Conservation (phyloP, 2,888 invertebrate species). For the Diogma glabrata region DNA sequence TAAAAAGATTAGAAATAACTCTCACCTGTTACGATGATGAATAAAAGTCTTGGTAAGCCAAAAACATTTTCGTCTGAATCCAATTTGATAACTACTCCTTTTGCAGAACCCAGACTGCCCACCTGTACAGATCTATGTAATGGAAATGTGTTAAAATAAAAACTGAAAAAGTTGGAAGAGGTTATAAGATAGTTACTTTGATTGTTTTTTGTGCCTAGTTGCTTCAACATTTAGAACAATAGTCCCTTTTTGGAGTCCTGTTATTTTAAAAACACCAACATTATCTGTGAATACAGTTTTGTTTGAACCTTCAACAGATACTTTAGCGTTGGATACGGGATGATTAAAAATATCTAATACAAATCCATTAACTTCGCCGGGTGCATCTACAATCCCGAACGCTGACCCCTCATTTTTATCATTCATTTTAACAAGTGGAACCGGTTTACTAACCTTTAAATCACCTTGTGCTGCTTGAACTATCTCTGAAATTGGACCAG, state of each 20-base stretch:
- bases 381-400: not conserved
- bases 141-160: not conserved
- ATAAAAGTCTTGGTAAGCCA: slow-evolving; percentile 64
- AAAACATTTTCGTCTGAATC: slow-evolving; percentile 53
- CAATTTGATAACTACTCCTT: slow-evolving; percentile 55
- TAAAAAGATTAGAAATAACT: too few relatives aligned
- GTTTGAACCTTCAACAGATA: slow-evolving; percentile 38
- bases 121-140: slow-evolving; percentile 30
- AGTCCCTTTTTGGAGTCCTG: slow-evolving; percentile 31
- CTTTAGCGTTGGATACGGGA: slow-evolving; percentile 41
- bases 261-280: slow-evolving; percentile 28
- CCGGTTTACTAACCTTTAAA: not conserved
- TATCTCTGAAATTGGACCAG: not conserved
- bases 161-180: not conserved
- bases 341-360: slow-evolving; percentile 47
- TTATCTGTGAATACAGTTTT: slow-evolving; percentile 25
- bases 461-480: not conserved
- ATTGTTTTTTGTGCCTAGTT: slow-evolving; percentile 43
- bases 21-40: slow-evolving; percentile 65
- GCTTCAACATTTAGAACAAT: slow-evolving; percentile 44
- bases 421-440: not conserved
- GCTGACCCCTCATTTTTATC: not conserved
- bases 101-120: slow-evolving; percentile 32
- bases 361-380: slow-evolving; percentile 38
- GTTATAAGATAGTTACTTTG: not conserved